Evolutionary conservation across 2,113 vertebrate genomes (phyloP).

Genomic region (Sturnira hondurensis): DNA sequence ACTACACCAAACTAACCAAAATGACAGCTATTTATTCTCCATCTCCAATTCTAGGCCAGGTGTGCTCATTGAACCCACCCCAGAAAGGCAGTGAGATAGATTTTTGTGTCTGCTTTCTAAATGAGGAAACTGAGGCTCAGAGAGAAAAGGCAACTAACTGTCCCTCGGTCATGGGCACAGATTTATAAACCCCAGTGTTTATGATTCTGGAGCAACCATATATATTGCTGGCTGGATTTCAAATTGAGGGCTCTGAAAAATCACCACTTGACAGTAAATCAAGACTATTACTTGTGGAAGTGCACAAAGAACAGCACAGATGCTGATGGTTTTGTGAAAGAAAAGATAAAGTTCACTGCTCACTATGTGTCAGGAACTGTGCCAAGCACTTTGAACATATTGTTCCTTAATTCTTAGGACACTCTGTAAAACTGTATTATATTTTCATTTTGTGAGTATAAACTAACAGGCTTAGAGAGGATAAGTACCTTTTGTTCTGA

Average conservation of each 20-base stretch:
- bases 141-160: not conserved
- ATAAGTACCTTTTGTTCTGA: not conserved
- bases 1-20: not conserved
- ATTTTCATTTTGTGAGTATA: not conserved
- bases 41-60: not conserved
- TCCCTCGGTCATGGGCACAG: not conserved
- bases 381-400: not conserved
- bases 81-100: not conserved
- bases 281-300: not conserved
- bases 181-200: not conserved
- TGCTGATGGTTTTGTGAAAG: not conserved
- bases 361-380: too few relatives aligned
- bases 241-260: not conserved
- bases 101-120: not conserved
- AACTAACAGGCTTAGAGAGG: not conserved
- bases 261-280: not conserved
- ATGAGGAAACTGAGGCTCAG: not conserved
- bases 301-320: too few relatives aligned
- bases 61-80: not conserved
- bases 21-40: accelerated
- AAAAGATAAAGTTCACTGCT: not conserved
- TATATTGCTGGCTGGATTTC: not conserved
- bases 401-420: not conserved
- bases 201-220: not conserved
- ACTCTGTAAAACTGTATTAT: not conserved